Evolutionary conservation across 2,888 invertebrate genomes (phyloP).

Genomic region (Drosophila diplacantha): DNA sequence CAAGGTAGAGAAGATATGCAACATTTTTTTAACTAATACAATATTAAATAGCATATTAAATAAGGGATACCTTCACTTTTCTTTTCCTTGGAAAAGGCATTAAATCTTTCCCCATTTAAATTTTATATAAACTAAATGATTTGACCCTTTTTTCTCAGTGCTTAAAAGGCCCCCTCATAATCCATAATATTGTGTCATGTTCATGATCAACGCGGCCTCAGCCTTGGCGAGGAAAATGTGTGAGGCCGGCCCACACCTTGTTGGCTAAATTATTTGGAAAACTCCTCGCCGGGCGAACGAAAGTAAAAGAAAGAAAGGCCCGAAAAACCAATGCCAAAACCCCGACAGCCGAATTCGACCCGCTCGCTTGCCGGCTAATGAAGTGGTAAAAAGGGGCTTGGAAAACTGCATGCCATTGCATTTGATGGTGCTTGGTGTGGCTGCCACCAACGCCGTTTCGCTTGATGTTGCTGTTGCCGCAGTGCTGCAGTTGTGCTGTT

Average conservation of each 20-base stretch:
- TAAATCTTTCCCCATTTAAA: background rate
- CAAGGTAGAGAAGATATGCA: background rate
- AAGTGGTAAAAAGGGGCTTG: conserved; percentile 68
- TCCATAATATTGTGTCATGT: conserved; percentile 71
- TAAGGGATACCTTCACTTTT: too few species aligned
- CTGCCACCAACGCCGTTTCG: conserved; percentile 33
- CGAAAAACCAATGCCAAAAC: conserved; percentile 24
- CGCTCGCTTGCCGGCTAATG: conserved; percentile 55
- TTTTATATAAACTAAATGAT: rapidly evolving
- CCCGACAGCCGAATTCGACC: conserved; percentile 29
- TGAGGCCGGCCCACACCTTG: conserved; percentile 48
- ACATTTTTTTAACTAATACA: too few species aligned
- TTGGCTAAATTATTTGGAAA: conserved; percentile 67
- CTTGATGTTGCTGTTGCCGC: conserved; percentile 1
- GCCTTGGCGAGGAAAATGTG: conserved; percentile 45
- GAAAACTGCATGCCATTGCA: conserved; percentile 55
- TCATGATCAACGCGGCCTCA: conserved; percentile 61
- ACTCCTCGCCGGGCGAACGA: conserved; percentile 49
- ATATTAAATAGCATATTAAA: too few species aligned
- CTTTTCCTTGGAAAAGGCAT: background rate
- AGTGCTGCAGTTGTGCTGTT: conserved; percentile 8
- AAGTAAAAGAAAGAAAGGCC: conserved; percentile 66
- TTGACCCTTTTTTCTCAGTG: background rate
- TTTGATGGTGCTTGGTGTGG: conserved; percentile 14
- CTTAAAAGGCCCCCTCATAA: conserved; percentile 53